Conservation (phyloP, 2,113 vertebrate species). For the Archocentrus centrarchus region DNA sequence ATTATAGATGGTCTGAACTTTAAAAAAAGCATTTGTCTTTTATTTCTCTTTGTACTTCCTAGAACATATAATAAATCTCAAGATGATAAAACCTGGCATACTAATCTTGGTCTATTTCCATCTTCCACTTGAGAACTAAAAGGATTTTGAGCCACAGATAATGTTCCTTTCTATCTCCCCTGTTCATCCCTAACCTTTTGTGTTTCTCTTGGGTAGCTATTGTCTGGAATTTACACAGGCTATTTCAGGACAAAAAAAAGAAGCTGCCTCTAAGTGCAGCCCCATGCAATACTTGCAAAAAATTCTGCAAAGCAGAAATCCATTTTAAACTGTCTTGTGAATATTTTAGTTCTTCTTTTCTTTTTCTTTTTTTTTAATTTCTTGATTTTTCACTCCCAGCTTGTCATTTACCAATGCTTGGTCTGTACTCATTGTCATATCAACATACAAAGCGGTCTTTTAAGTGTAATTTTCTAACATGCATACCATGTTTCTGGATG, state of each 20-base stretch:
- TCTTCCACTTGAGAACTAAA: conserved; percentile 69
- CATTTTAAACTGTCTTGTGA: neutral
- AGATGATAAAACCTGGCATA: conserved; percentile 58
- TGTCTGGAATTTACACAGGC: conserved; percentile 56
- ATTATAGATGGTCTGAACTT: conserved; percentile 59
- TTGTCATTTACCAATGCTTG: neutral
- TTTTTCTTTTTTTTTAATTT: neutral
- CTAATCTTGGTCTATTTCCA: conserved; percentile 67
- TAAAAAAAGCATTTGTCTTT: conserved; percentile 49
- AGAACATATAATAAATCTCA: conserved; percentile 68
- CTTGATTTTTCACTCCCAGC: neutral
- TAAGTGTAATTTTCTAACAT: neutral
- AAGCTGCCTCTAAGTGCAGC: conserved; percentile 17
- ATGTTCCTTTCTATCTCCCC: conserved; percentile 62
- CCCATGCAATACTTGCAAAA: conserved; percentile 4
- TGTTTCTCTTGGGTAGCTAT: conserved; percentile 60
- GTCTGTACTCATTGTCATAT: neutral
- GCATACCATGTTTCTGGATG: neutral
- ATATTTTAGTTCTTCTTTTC: neutral
- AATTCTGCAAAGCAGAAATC: conserved; percentile 8
- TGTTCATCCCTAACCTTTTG: conserved; percentile 67
- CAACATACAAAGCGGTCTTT: neutral
- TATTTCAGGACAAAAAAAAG: conserved; percentile 42
- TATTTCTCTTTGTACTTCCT: conserved; percentile 65
- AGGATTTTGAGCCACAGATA: conserved; percentile 63